Base-by-base conservation (phyloP, 2,797 vertebrate species). In the Enteromius paludinosus region DNA sequence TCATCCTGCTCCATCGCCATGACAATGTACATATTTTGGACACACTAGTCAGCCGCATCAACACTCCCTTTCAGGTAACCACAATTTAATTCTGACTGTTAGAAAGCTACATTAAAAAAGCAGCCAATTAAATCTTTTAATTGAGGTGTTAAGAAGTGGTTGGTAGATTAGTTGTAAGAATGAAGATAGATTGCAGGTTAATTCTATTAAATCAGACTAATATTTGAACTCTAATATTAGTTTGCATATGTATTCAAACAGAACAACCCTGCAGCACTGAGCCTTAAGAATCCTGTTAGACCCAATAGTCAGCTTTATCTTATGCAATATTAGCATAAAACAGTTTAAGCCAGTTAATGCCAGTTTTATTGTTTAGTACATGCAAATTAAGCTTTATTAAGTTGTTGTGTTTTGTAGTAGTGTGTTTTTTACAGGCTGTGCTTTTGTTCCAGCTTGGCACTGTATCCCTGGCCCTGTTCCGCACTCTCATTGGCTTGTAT, bases 21-120 rank as follows among this genome's bases (percentile, higher is more conserved):
- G 98, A 99, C 89, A 97, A 94, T 2, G 96, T 99, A 73, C 95
- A 98, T 87, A 97, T 99, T 84, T 90, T 99, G 35, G 98, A 99
- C 59, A 99, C 97, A 0, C 94, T 99, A 8, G 97, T 98, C 23
- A 98, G 97, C 92, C 95, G 98, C 62, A 97, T 99, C 93, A 99
- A 99, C 93, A 99, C 97, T 0, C 98, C 98, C 0, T 99, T 97
- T 90, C 97, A 96, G 96, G 98, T 99, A 91, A 68, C 18, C 11
- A 10, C 11, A 43, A 20, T 84, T 45, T 2, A 11, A 30, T 66
- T 18, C 6, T 61, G 54, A 10, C 15, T 52, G 3, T 15, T 45
- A 74, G 41, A n/a, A 30, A 38, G 4, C 65, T 28, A 41, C 38
- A 12, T 64, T 52, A 45, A 30, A 45, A 41, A 17, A 69, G 10